phyloP scores from a whole-genome alignment of 2,888 invertebrate species.

The Andrena dorsata region DNA sequence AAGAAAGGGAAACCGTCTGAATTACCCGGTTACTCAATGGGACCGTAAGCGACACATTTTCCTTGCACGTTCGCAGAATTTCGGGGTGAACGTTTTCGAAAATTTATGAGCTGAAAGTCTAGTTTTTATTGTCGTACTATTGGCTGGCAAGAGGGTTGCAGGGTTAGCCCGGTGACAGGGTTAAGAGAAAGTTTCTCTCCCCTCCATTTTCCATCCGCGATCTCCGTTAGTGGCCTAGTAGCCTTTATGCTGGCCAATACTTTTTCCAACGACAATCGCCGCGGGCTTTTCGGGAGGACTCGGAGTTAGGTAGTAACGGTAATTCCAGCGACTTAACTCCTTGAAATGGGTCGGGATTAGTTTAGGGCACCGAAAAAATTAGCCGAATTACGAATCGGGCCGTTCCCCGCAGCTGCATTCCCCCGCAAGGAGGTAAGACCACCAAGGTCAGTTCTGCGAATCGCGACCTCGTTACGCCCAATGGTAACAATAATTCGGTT shows the following conservation, averaged over 20 bases:
- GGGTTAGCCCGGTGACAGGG: slow-evolving; percentile 62
- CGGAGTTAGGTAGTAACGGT: not conserved
- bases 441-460: too few species aligned
- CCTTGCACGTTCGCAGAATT: slow-evolving; percentile 37
- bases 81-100: slow-evolving; percentile 57
- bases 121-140: slow-evolving; percentile 69
- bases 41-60: slow-evolving; percentile 19
- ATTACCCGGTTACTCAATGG: slow-evolving; percentile 18
- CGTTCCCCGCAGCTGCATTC: not conserved
- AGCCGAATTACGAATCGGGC: not conserved
- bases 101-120: slow-evolving; percentile 65
- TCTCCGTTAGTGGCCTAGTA: not conserved
- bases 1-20: not conserved
- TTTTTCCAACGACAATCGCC: not conserved
- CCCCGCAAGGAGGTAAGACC: not conserved
- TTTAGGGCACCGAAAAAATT: not conserved
- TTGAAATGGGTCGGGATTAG: not conserved
- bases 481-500: slow-evolving; percentile 33
- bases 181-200: slow-evolving; percentile 56
- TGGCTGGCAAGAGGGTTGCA: slow-evolving; percentile 51
- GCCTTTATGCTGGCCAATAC: not conserved
- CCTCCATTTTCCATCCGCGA: not conserved
- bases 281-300: not conserved
- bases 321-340: not conserved
- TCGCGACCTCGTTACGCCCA: slow-evolving; percentile 4